Percentiles rank a stretch among this genome's conserved stretches.
Evolutionary conservation across 2,797 vertebrate species (phyloP).

Genomic region (Chaenodraco wilsoni): DNA sequence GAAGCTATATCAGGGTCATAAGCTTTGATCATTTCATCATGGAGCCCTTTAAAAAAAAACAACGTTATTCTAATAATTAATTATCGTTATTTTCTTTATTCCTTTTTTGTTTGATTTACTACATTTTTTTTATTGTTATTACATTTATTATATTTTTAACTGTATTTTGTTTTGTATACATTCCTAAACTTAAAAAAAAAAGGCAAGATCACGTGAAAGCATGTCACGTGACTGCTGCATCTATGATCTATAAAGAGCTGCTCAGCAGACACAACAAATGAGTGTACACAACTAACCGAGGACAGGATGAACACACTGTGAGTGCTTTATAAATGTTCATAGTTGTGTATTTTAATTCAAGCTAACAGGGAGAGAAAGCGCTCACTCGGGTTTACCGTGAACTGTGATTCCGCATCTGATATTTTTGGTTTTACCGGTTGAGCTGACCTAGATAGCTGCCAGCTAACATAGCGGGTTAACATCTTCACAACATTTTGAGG

Average conservation of each 20-base stretch:
- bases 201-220: constrained; percentile 52
- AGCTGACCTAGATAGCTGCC: constrained; percentile 43
- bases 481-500: neutral
- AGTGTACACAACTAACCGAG: neutral
- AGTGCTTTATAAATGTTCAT: constrained; percentile 38
- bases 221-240: constrained; percentile 56
- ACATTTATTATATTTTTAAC: too few species aligned
- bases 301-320: constrained; percentile 72
- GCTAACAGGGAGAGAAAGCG: accelerated
- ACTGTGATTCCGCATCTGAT: neutral
- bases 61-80: too few species aligned
- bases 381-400: too few species aligned
- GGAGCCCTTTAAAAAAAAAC: too few species aligned
- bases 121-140: too few species aligned
- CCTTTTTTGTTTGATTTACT: too few species aligned
- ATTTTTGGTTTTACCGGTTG: neutral
- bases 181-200: neutral
- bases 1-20: too few species aligned
- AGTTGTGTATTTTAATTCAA: neutral
- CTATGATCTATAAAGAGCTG: neutral
- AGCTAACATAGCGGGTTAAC: constrained; percentile 30
- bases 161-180: too few species aligned
- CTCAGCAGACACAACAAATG: neutral
- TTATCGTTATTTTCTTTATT: too few species aligned
- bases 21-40: too few species aligned